These are phyloP conservation scores for Sycophaga agraensis DNA, from an alignment of 1,140 invertebrate genomes.

Conservation along the genomic window DNA sequence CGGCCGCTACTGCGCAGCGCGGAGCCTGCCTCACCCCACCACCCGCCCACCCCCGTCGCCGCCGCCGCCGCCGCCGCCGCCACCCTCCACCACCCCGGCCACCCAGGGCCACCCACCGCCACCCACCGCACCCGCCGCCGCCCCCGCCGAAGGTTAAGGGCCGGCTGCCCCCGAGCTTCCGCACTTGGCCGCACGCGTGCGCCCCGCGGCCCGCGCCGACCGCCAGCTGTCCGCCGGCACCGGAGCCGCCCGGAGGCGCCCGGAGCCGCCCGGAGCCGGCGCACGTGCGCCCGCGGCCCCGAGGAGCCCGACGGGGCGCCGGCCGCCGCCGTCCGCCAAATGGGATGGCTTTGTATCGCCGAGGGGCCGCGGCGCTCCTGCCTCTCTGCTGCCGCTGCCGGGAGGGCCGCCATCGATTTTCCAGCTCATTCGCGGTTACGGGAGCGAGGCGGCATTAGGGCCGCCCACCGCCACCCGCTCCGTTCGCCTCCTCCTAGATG, in stretches of 20 bases:
- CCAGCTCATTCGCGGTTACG: background rate
- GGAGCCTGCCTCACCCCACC: background rate
- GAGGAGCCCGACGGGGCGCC: too few relatives aligned
- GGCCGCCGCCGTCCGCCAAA: too few relatives aligned
- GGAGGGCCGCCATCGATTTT: conserved; percentile 17
- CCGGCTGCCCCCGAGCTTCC: background rate
- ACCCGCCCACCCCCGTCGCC: background rate
- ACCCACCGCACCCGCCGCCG: background rate
- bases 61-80: background rate
- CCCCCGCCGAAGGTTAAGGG: too few relatives aligned
- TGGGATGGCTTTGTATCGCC: conserved; percentile 13
- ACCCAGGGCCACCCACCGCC: conserved; percentile 8
- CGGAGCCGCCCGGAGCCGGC: too few relatives aligned
- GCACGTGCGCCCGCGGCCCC: too few relatives aligned
- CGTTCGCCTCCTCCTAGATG: too few relatives aligned
- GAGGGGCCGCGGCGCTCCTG: background rate
- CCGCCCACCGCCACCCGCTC: too few relatives aligned
- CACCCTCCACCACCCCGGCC: background rate
- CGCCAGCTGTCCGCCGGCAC: background rate
- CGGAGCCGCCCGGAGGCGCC: too few relatives aligned
- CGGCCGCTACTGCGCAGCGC: background rate
- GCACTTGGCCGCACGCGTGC: too few relatives aligned
- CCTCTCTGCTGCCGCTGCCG: too few relatives aligned
- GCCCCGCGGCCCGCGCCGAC: background rate
- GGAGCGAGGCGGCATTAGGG: too few relatives aligned